These are phyloP conservation scores for Meloe dianella DNA, from an alignment of 2,888 invertebrate genomes.

Conservation along the genomic window DNA sequence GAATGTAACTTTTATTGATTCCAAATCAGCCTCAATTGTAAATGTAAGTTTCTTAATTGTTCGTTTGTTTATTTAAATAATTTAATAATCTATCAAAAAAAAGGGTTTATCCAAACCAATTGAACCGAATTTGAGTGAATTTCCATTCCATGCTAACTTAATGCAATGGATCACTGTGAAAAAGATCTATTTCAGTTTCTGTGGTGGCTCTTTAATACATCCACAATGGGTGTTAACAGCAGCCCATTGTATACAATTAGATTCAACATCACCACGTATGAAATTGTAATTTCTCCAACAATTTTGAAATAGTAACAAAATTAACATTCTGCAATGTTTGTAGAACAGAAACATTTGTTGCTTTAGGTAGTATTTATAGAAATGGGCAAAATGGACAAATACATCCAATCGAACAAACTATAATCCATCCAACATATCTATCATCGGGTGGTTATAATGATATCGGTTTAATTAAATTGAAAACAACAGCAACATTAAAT, in stretches of 20 bases:
- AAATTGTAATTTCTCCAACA: conserved; percentile 49
- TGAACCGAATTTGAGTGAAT: conserved; percentile 52
- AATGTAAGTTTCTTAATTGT: conserved; percentile 23
- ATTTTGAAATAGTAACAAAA: too few relatives aligned
- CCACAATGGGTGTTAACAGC: conserved; percentile 56
- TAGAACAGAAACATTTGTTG: conserved; percentile 46
- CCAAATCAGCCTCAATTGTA: conserved; percentile 21
- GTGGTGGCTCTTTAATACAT: conserved; percentile 57
- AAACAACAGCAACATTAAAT: conserved; percentile 45
- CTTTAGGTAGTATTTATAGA: conserved; percentile 51
- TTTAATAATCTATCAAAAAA: not conserved
- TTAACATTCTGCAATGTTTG: too few relatives aligned
- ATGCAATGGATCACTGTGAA: conserved; percentile 45
- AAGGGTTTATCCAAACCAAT: conserved; percentile 50
- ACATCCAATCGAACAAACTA: conserved; percentile 41
- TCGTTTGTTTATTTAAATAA: not conserved
- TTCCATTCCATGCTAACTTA: conserved; percentile 55
- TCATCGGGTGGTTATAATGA: conserved; percentile 45
- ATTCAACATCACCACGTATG: conserved; percentile 44
- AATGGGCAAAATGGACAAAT: conserved; percentile 50
- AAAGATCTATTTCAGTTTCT: conserved; percentile 51
- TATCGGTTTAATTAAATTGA: conserved; percentile 51
- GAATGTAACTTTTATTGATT: not conserved
- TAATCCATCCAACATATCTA: conserved; percentile 53
- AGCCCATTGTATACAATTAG: conserved; percentile 56